A percentile compares a stretch with the other conserved stretches of the same genome.
phyloP scores from a whole-genome alignment of 2,888 invertebrate species.

The Melanostoma scalare region DNA sequence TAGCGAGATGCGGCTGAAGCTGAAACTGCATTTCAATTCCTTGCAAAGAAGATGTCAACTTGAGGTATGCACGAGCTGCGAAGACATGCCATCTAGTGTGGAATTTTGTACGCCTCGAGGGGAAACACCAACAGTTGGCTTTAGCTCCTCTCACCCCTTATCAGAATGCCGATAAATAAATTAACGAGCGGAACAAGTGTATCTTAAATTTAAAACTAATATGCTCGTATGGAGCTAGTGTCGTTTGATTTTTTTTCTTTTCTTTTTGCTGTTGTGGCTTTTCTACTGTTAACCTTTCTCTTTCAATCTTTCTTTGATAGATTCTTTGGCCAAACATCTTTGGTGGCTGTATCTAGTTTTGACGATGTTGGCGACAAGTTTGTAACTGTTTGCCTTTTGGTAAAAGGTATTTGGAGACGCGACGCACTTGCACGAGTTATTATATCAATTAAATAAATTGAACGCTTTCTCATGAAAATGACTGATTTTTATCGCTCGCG shows the following conservation, averaged over 20 bases:
- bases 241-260: constrained; percentile 3
- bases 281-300: constrained; percentile 53
- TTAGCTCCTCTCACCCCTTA: constrained; percentile 4
- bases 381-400: constrained; percentile 47
- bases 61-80: constrained; percentile 19
- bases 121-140: constrained; percentile 7
- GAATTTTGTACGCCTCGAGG: constrained; percentile 56
- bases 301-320: constrained; percentile 47
- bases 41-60: constrained; percentile 65
- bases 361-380: constrained; percentile 25
- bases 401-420: constrained; percentile 47
- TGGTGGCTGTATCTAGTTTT: constrained; percentile 44
- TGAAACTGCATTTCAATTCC: constrained; percentile 53
- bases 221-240: constrained; percentile 25
- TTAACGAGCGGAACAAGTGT: constrained; percentile 68
- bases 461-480: constrained; percentile 78
- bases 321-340: constrained; percentile 35
- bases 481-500: constrained; percentile 69
- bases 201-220: constrained; percentile 49
- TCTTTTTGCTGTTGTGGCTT: constrained; percentile 16
- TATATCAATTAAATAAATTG: constrained; percentile 79
- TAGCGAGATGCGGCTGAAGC: constrained; percentile 22
- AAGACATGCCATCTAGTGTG: constrained; percentile 32
- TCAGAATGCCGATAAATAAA: constrained; percentile 58
- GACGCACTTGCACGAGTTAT: constrained; percentile 64